Evolutionary conservation across 1,140 invertebrate genomes (phyloP), one percentile per base, ranked within the genome.

Genomic region (Lordiphosa collinella): DNA sequence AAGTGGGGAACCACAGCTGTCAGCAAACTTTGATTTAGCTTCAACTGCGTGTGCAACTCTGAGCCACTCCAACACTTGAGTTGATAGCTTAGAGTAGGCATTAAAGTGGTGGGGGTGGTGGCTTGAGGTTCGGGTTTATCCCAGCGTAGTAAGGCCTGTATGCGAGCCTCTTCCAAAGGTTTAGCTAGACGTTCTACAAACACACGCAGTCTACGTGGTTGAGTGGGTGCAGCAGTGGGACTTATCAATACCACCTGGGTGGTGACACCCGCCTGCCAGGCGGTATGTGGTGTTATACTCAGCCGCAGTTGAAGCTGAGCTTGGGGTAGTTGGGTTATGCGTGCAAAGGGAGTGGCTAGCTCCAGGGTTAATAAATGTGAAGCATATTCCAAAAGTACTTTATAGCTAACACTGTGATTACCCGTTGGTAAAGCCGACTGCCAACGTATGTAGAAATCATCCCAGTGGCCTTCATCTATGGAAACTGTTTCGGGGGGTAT

Each of bases 371-470:
- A 49, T n/a, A 68, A 3, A 0, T 56, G 48, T 13, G 53, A 41
- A 10, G 76, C 76, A 1, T 49, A 74, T 48, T 87, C 67, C 6
- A 87, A 29, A 4, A 86, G 48, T 25, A 88, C 44, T 1, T 61
- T 63, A 10, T 98, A 98, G 68, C 93, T 95, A 0, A 98, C 92
- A 7, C 91, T 91, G 16, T 95, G 95, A 72, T 95, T 94, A 67
- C 95, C 97, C 2, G 94, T 93, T 53, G 93, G 93, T 0, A 88
- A 89, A 0, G 94, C 92, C 0, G 93, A 92, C 8, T 92, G 88
- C 96, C 96, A 97, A 0, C 91, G 92, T n/a, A 98, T 92, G 34
- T 93, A 94, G 68, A 97, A 97, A 14, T 91, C 91, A 34, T 94
- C 90, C 91, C 92, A 95, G 4, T 90, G 92, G 0, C 95, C 96